These are phyloP conservation scores for Pluvialis apricaria DNA, from an alignment of 2,113 vertebrate genomes.

Conservation along the genomic window DNA sequence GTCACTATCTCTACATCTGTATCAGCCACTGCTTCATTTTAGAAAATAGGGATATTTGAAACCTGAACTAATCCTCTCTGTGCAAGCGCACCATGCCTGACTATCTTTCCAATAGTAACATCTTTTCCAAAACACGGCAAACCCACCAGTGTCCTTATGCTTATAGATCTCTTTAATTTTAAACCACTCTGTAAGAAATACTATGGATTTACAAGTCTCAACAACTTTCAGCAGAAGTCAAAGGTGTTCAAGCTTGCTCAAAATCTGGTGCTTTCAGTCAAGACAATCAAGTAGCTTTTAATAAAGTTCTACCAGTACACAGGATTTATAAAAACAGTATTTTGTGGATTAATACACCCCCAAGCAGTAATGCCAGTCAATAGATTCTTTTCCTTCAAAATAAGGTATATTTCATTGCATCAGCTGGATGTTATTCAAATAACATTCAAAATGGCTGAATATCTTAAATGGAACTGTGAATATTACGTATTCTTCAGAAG, in stretches of 20 bases:
- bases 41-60: not conserved
- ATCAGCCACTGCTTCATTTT: not conserved
- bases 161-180: not conserved
- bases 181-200: not conserved
- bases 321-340: not conserved
- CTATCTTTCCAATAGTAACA: not conserved
- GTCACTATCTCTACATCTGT: not conserved
- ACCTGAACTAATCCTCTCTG: not conserved
- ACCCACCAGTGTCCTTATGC: not conserved
- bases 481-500: not conserved
- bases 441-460: not conserved
- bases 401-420: not conserved
- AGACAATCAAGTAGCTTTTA: not conserved
- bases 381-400: not conserved
- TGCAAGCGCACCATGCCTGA: not conserved
- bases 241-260: not conserved
- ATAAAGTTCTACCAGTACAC: not conserved
- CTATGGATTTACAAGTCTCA: not conserved
- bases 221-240: not conserved
- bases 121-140: not conserved
- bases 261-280: not conserved
- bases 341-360: not conserved
- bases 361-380: not conserved
- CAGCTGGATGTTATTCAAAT: not conserved
- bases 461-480: not conserved